These are phyloP conservation scores for Callyntrura guangdongensis DNA, from an alignment of 2,888 invertebrate species.

Conservation along the genomic window DNA sequence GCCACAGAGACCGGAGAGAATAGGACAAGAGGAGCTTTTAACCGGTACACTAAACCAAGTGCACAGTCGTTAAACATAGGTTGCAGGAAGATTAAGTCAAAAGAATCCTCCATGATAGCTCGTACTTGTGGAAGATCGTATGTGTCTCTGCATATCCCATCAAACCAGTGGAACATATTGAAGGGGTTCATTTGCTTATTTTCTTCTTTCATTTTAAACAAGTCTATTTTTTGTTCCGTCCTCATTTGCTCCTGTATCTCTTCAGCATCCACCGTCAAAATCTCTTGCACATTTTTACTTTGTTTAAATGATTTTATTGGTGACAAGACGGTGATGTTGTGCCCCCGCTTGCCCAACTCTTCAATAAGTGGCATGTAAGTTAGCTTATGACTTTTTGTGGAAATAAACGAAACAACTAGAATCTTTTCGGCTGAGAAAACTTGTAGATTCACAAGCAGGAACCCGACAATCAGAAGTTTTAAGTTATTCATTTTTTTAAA, in stretches of 20 bases:
- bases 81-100: constrained; percentile 85
- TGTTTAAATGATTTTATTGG: constrained; percentile 86
- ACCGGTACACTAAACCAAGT: constrained; percentile 83
- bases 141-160: constrained; percentile 52
- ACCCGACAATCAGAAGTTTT: too few relatives aligned
- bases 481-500: background rate
- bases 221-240: background rate
- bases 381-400: constrained; percentile 87
- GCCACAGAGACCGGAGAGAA: too few relatives aligned
- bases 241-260: background rate
- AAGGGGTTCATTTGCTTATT: background rate
- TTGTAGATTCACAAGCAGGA: background rate
- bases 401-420: constrained; percentile 87
- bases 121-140: constrained; percentile 75
- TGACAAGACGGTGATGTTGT: constrained; percentile 88
- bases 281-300: constrained; percentile 85
- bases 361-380: constrained; percentile 87
- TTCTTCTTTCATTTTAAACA: background rate
- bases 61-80: constrained; percentile 85
- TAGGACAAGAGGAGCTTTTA: constrained; percentile 85
- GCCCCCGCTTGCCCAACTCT: constrained; percentile 87
- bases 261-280: constrained; percentile 62
- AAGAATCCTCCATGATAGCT: constrained; percentile 73
- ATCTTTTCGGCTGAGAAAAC: constrained; percentile 85
- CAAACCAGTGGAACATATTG: background rate